These are phyloP conservation scores for Ctena decussata DNA, from an alignment of 2,888 invertebrate species.

Conservation along the genomic window DNA sequence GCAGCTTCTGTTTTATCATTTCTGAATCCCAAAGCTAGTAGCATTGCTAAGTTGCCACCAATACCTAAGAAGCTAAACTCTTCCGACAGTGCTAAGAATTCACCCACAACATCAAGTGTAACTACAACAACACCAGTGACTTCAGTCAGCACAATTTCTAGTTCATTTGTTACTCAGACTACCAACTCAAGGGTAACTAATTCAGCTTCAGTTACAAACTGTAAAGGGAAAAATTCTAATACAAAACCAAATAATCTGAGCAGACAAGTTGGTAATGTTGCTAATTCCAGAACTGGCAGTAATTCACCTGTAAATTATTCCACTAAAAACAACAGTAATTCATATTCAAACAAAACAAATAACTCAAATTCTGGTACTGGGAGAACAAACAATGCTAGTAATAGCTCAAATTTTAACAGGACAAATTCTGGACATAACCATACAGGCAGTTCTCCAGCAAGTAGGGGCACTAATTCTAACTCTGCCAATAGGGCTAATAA, in stretches of 20 bases:
- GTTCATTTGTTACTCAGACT: not conserved
- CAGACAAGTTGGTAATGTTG: constrained; percentile 41
- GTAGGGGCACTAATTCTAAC: constrained; percentile 30
- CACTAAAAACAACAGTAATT: constrained; percentile 26
- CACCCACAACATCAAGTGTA: constrained; percentile 14
- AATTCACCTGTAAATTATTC: constrained; percentile 54
- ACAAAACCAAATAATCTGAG: constrained; percentile 31
- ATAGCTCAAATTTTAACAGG: not conserved
- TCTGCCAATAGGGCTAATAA: constrained; percentile 9
- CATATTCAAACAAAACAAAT: constrained; percentile 41
- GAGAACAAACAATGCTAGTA: not conserved
- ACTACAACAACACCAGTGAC: constrained; percentile 29
- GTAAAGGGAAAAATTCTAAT: constrained; percentile 15
- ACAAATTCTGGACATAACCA: not conserved
- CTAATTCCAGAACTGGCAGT: constrained; percentile 37
- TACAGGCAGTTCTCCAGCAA: constrained; percentile 27
- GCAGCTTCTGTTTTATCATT: constrained; percentile 77
- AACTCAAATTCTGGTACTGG: constrained; percentile 24
- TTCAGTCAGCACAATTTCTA: constrained; percentile 21
- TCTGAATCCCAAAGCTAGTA: constrained; percentile 78
- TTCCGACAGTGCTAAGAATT: constrained; percentile 32
- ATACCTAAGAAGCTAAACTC: constrained; percentile 74
- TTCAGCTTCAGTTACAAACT: constrained; percentile 39
- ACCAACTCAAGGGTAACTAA: not conserved
- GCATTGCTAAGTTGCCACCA: constrained; percentile 79